These are phyloP conservation scores for Melolontha melolontha DNA, from an alignment of 2,888 invertebrate genomes.

Conservation along the genomic window DNA sequence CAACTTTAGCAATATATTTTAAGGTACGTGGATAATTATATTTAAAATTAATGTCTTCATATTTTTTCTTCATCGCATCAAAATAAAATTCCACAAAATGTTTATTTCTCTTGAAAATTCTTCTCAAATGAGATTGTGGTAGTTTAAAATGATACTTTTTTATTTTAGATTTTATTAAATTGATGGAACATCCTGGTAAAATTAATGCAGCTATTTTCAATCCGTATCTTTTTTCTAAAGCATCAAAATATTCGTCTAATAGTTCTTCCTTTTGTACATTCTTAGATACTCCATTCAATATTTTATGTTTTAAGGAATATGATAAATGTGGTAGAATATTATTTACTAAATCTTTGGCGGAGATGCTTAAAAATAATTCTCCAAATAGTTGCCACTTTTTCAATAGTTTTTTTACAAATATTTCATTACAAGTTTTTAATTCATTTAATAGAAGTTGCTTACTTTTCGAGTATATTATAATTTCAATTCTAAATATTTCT, in stretches of 20 bases:
- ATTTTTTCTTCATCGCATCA: conserved; percentile 8
- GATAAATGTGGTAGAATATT: conserved; percentile 45
- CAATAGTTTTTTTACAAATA: conserved; percentile 42
- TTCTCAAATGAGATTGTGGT: conserved; percentile 37
- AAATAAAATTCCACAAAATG: conserved; percentile 44
- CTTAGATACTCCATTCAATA: conserved; percentile 41
- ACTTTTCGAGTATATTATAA: conserved; percentile 41
- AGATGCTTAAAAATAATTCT: conserved; percentile 31
- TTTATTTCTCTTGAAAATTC: conserved; percentile 41
- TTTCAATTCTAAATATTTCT: conserved; percentile 44
- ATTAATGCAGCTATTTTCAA: conserved; percentile 38
- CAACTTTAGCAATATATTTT: conserved; percentile 27
- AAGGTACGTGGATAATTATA: conserved; percentile 7
- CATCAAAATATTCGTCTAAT: conserved; percentile 42
- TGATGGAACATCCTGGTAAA: conserved; percentile 42
- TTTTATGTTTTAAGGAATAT: conserved; percentile 35
- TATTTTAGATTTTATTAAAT: conserved; percentile 37
- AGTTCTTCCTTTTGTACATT: conserved; percentile 36
- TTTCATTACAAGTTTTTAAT: conserved; percentile 39
- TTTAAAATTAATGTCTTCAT: conserved; percentile 1
- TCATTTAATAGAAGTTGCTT: conserved; percentile 37
- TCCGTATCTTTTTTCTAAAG: conserved; percentile 44
- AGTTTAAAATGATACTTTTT: conserved; percentile 37
- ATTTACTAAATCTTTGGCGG: conserved; percentile 32
- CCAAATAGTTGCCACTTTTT: conserved; percentile 33